Conservation (phyloP, 2,113 vertebrate species). For the Sylvietta virens region DNA sequence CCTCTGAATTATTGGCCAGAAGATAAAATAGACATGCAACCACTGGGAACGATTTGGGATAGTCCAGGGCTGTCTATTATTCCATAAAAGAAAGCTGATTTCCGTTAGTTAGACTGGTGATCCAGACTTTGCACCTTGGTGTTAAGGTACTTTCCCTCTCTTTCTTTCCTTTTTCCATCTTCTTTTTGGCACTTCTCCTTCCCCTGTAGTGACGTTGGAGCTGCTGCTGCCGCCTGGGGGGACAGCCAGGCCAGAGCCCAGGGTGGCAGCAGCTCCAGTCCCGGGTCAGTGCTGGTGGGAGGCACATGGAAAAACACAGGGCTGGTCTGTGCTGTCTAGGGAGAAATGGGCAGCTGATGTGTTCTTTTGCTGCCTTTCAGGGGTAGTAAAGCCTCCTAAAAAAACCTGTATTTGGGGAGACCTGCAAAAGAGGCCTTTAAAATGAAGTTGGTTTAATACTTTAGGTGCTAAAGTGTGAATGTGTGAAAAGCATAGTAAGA, state of each 20-base stretch:
- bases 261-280: not conserved
- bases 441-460: not conserved
- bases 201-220: not conserved
- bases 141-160: not conserved
- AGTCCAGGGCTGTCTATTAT: not conserved
- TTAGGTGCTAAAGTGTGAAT: constrained; percentile 45
- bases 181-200: not conserved
- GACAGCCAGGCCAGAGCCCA: not conserved
- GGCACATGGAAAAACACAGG: not conserved
- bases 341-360: not conserved
- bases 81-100: not conserved
- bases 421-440: not conserved
- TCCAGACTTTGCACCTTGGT: not conserved
- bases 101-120: not conserved
- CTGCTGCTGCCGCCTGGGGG: not conserved
- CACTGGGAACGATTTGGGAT: rapidly evolving
- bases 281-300: not conserved
- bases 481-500: constrained; percentile 42
- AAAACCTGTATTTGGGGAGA: not conserved
- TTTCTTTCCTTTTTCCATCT: not conserved
- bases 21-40: not conserved
- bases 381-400: not conserved
- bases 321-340: not conserved
- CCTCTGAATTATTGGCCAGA: not conserved
- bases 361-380: not conserved